Evolutionary conservation across 2,888 invertebrate genomes (phyloP).

Genomic region (Elysia crispata): DNA sequence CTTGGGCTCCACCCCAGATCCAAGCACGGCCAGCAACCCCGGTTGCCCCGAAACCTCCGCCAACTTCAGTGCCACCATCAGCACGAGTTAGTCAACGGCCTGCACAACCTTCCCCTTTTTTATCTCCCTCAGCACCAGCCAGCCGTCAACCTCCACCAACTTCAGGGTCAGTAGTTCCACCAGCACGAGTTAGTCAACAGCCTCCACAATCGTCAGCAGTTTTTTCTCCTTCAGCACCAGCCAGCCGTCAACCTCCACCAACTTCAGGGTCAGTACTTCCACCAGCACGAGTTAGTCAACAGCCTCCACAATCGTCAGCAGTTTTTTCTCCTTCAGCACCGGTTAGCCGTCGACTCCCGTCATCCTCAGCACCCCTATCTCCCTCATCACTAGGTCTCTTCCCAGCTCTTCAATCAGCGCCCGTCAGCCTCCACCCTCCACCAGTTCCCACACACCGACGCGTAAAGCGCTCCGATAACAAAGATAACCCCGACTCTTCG

Average conservation of each 20-base stretch:
- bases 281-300: too few species aligned
- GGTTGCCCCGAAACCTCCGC: not conserved
- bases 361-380: too few species aligned
- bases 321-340: too few species aligned
- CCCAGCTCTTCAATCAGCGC: not conserved
- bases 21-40: not conserved
- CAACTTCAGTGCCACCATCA: not conserved
- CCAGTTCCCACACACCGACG: not conserved
- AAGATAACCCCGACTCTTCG: slow-evolving; percentile 1
- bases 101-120: too few species aligned
- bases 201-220: not conserved
- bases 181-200: not conserved
- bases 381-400: too few species aligned
- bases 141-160: not conserved
- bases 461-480: not conserved
- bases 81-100: not conserved
- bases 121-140: not conserved
- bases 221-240: too few species aligned
- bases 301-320: too few species aligned
- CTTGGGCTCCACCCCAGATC: not conserved
- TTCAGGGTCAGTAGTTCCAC: not conserved
- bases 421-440: not conserved
- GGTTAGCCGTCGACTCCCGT: too few species aligned
- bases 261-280: too few species aligned
- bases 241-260: too few species aligned